Evolutionary conservation across 1,140 invertebrate species (phyloP).

Genomic region (Drosophila nebulosa): DNA sequence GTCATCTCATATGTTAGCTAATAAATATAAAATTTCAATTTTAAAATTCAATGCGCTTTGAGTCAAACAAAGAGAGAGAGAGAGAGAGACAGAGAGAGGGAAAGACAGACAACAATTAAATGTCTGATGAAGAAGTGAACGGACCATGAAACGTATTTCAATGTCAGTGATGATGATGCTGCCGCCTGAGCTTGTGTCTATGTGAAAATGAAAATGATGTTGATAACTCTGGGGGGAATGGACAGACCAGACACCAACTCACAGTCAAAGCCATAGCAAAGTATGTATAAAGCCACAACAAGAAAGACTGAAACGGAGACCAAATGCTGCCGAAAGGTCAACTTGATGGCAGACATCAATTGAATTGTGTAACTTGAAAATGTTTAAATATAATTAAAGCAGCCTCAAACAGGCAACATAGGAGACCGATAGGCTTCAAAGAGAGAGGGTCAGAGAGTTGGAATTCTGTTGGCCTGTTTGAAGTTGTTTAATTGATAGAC

Average conservation of each 20-base stretch:
- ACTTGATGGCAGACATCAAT: slow-evolving; percentile 28
- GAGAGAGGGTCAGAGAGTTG: slow-evolving; percentile 7
- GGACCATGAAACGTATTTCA: slow-evolving; percentile 74
- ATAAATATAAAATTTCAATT: slow-evolving; percentile 31
- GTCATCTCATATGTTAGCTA: not conserved
- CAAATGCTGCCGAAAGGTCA: slow-evolving; percentile 47
- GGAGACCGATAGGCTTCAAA: not conserved
- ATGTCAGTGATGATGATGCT: slow-evolving; percentile 50
- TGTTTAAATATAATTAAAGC: slow-evolving; percentile 60
- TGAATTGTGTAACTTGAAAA: slow-evolving; percentile 66
- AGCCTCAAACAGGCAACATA: slow-evolving; percentile 22
- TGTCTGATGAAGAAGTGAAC: slow-evolving; percentile 60
- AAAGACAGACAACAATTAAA: slow-evolving; percentile 52
- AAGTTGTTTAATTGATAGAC: slow-evolving; percentile 21
- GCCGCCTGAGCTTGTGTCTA: not conserved
- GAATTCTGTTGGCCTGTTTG: slow-evolving; percentile 26
- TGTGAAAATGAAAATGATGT: slow-evolving; percentile 48
- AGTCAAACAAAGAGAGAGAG: slow-evolving; percentile 8
- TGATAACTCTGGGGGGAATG: slow-evolving; percentile 14
- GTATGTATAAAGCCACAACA: no score
- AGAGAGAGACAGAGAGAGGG: slow-evolving; percentile 9
- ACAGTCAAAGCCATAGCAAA: not conserved
- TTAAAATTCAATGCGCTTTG: slow-evolving; percentile 45
- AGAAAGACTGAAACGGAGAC: not conserved
- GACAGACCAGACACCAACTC: not conserved